phyloP scores from a whole-genome alignment of 2,113 vertebrate species.

The Carollia perspicillata region DNA sequence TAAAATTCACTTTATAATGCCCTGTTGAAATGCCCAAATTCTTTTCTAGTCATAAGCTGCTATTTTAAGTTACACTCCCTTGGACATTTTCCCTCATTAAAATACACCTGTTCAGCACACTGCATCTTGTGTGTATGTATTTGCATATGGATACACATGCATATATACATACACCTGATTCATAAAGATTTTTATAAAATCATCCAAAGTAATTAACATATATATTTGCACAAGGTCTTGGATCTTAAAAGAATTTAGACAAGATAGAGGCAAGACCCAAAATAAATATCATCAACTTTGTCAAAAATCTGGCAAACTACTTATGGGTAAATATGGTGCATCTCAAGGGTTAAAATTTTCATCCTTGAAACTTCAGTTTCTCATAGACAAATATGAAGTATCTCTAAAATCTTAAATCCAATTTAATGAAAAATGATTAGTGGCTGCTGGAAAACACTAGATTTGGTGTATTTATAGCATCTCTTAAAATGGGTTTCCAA shows the following conservation, averaged over 20 bases:
- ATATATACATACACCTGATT: background rate
- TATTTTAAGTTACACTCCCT: background rate
- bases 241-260: background rate
- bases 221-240: background rate
- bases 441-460: background rate
- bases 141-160: background rate
- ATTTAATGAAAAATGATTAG: background rate
- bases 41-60: background rate
- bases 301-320: background rate
- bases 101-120: background rate
- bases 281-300: background rate
- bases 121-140: background rate
- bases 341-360: background rate
- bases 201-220: background rate
- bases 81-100: background rate
- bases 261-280: background rate
- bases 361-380: background rate
- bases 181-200: background rate
- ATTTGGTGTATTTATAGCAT: background rate
- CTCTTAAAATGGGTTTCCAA: background rate
- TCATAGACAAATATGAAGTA: background rate
- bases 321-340: background rate
- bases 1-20: slow-evolving; percentile 30
- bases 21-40: background rate
- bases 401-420: background rate